Base-by-base conservation (phyloP, 2,113 vertebrate genomes). In the Rhea pennata region DNA sequence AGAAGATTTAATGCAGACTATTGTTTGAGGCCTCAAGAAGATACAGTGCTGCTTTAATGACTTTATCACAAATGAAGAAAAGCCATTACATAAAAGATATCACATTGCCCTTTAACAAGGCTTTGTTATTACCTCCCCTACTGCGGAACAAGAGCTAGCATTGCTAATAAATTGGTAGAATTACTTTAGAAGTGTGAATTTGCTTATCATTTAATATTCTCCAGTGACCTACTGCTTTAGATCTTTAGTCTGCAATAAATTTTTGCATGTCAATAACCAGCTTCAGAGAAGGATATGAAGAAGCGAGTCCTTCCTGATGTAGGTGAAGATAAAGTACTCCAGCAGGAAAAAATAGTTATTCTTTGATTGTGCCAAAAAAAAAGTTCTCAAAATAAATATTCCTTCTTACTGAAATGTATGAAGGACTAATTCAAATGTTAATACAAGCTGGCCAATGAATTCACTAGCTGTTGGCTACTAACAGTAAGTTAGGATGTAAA, bases 121-220 rank as follows among this genome's bases (percentile, higher is more conserved):
- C 42, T 96, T 97, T 66, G 50, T 97, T 98, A 97, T 97, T 96
- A 93, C 88, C 87, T 97, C 92, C 89, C 97, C 96, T 97, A 93
- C 97, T 97, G 97, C 90, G 97, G 92, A 96, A 93, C 92, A 95
- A 86, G 91, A 92, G 51, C 78, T 70, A n/a, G 58, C 84, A 36
- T 92, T 95, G 80, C 92, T 97, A 88, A 96, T 96, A 97, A 97
- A 97, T 97, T 94, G 95, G 76, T 91, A 88, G 94, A 97, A 96
- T 97, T 97, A 97, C 95, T 96, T 96, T 79, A 75, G 93, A 95
- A 94, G 89, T 96, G 69, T 75, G 96, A 97, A 95, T 98, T 97
- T 98, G 83, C 96, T 96, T 97, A 97, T 97, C 84, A 81, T 94
- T 96, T 97, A 92, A 71, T 97, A 90, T 96, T 79, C 92, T 96